Conservation (phyloP, 2,113 vertebrate species). For the Ursus arctos region DNA sequence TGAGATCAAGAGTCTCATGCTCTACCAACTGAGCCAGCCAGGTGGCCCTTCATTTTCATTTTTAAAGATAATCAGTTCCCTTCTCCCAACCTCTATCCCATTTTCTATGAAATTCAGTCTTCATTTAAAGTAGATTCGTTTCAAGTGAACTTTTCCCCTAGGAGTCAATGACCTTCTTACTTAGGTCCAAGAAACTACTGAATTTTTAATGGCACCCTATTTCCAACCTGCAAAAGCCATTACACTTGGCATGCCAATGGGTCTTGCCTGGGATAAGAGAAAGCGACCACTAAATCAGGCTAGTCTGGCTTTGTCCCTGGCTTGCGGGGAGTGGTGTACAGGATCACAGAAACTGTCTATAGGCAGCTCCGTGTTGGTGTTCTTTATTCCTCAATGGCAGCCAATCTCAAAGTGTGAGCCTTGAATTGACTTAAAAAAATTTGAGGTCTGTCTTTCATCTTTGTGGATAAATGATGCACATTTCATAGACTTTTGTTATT, state of each 20-base stretch:
- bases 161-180: background rate
- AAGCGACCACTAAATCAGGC: background rate
- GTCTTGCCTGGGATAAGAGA: background rate
- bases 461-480: background rate
- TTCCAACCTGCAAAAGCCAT: background rate
- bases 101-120: background rate
- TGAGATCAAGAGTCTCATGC: background rate
- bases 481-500: background rate
- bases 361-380: background rate
- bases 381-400: background rate
- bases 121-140: background rate
- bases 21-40: background rate
- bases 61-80: background rate
- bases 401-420: background rate
- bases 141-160: background rate
- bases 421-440: slow-evolving; percentile 4
- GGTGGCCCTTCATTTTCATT: background rate
- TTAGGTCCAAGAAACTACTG: background rate
- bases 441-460: background rate
- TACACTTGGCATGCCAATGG: background rate
- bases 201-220: background rate
- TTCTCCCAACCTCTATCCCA: background rate
- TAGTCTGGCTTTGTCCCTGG: background rate
- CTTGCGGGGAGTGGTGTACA: background rate
- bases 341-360: background rate